Conservation (phyloP, 2,888 invertebrate species). For the Caenorhabditis sinica region DNA sequence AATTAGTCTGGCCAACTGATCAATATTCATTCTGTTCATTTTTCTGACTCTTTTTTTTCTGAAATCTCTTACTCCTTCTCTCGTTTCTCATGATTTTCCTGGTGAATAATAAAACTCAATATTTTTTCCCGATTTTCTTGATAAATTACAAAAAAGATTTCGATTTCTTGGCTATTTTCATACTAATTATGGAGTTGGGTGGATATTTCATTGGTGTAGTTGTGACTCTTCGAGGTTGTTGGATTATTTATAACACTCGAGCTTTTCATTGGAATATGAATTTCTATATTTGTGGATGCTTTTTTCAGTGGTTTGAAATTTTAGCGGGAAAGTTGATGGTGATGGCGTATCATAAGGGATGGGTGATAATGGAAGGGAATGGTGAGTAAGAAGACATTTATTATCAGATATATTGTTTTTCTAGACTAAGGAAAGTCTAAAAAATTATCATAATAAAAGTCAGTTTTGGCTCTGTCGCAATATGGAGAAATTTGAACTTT, state of each 20-base stretch:
- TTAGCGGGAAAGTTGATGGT: slow-evolving; percentile 10
- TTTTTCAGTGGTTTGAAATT: slow-evolving; percentile 25
- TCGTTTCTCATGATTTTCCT: not conserved
- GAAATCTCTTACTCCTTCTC: too few relatives aligned
- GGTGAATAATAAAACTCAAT: slow-evolving; percentile 5
- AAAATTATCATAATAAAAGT: too few relatives aligned
- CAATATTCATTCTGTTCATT: too few relatives aligned
- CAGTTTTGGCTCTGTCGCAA: too few relatives aligned
- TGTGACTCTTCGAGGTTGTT: not conserved
- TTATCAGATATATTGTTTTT: too few relatives aligned
- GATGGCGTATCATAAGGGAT: slow-evolving; percentile 32
- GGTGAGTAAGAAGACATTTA: too few relatives aligned
- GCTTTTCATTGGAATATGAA: slow-evolving; percentile 31
- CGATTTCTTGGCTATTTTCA: not conserved
- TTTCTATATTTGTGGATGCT: not conserved
- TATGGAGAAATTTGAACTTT: too few relatives aligned
- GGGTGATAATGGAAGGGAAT: slow-evolving; percentile 4
- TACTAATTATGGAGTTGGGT: slow-evolving; percentile 1
- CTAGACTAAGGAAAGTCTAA: too few relatives aligned
- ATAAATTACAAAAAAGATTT: slow-evolving; percentile 8
- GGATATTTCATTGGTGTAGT: not conserved
- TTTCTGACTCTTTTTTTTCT: too few relatives aligned
- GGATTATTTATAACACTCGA: not conserved
- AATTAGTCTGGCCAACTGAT: too few relatives aligned
- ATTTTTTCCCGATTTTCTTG: slow-evolving; percentile 22